Percentiles rank a stretch among this genome's conserved stretches.
These are phyloP conservation scores for Turritopsis rubra DNA, from an alignment of 30 jellyfish, hydroid and myxozoan species.

Conservation along the genomic window DNA sequence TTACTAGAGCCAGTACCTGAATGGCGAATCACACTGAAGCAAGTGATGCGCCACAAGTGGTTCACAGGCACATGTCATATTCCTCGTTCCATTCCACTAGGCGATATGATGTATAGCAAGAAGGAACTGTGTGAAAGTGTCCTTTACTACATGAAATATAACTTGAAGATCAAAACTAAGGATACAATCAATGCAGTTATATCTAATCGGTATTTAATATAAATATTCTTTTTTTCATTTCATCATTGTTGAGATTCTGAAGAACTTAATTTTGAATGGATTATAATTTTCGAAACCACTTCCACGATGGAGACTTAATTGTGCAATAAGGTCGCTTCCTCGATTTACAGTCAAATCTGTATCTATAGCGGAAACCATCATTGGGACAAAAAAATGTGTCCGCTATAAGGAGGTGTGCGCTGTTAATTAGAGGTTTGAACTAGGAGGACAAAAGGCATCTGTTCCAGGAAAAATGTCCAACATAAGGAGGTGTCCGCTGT, in stretches of 20 bases:
- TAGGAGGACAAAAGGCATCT: too few species aligned
- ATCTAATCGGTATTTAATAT: conserved; percentile 70
- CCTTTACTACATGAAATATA: conserved; percentile 53
- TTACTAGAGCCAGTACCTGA: conserved; percentile 87
- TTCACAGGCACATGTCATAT: conserved; percentile 29
- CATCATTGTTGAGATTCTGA: too few species aligned
- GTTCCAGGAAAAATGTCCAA: too few species aligned
- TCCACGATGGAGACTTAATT: too few species aligned
- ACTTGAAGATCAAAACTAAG: conserved; percentile 50
- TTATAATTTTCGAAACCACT: too few species aligned
- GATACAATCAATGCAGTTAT: conserved; percentile 60
- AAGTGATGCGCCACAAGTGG: conserved; percentile 91
- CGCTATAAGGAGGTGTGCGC: too few species aligned
- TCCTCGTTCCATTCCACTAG: conserved; percentile 27
- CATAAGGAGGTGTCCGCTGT: too few species aligned
- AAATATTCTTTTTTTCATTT: background rate
- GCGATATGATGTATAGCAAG: conserved; percentile 27
- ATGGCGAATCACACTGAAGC: conserved; percentile 66
- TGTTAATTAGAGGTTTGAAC: too few species aligned
- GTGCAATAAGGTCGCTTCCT: background rate
- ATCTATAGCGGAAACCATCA: too few species aligned
- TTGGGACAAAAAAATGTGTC: too few species aligned
- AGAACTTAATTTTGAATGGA: too few species aligned
- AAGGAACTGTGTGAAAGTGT: conserved; percentile 51
- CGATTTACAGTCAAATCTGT: background rate